Evolutionary conservation across 2,113 vertebrate genomes (phyloP), one percentile per base, ranked within the genome.

Genomic region (Morone saxatilis): DNA sequence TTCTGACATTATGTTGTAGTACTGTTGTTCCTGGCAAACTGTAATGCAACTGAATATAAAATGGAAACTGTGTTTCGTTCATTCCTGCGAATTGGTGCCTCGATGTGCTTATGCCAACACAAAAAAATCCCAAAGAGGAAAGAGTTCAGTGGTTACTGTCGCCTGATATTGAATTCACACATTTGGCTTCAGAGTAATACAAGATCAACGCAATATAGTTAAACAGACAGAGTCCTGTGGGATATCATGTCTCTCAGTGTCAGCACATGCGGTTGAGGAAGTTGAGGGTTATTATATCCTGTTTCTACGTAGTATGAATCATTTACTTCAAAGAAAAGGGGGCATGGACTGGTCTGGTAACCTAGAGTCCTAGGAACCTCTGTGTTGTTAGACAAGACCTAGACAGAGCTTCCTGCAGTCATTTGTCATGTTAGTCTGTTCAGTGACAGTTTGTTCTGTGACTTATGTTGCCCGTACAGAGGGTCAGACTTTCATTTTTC

Each of bases 301-400:
- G 75, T 83, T 84, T 60, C 61, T 81, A 70, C 53, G 5, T 14
- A 1, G 36, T 56, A 66, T 86, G 54, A 89, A 81, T 92, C 86
- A 80, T 62, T 84, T 81, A 81, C 74, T 90, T 92, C 78, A 90
- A 88, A 92, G 71, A 8, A 20, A 54, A 71, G 45, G 59, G 45
- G 48, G 50, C 16, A 3, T 74, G 81, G 50, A 45, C 51, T 10
- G 8, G 71, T 68, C 71, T 36, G 22, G 78, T 59, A 13, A 83
- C 85, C 79, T 56, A 76, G 47, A 85, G 65, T 84, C 68, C n/a
- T 6, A 50, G 56, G 36, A 77, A 50, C 63, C 65, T 38, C 68
- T 43, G 80, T 53, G 76, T 60, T 76, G 72, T 77, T 31, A 50
- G 76, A 85, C 50, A 4, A 38, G 76, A 71, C 51, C 71, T 72